Conservation (phyloP, 92 coral and sea anemone species). For the Palythoa heliodiscus region DNA sequence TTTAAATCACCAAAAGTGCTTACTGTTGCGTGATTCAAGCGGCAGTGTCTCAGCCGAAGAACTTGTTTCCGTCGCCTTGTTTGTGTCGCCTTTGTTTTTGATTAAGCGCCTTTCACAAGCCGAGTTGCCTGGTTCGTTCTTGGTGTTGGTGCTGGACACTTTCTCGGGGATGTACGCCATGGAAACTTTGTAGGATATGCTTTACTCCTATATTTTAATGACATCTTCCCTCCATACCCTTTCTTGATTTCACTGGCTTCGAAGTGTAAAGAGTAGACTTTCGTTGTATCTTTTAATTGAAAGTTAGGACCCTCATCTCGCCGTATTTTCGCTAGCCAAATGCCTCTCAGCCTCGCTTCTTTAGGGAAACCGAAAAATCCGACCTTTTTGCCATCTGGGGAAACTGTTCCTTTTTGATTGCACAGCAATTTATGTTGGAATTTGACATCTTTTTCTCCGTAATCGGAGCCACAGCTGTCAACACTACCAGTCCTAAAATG, state of each 20-base stretch:
- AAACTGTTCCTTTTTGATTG: conserved; percentile 10
- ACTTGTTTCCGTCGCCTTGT: neutral
- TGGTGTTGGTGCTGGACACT: neutral
- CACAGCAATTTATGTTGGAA: conserved; percentile 3
- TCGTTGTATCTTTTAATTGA: neutral
- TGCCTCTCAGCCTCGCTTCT: neutral
- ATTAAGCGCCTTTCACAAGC: neutral
- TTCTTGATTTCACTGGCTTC: conserved; percentile 43
- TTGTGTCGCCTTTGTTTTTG: neutral
- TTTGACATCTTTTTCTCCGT: neutral
- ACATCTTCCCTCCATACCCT: conserved; percentile 34
- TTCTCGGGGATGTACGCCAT: conserved; percentile 46
- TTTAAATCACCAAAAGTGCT: neutral
- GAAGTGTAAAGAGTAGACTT: conserved; percentile 42
- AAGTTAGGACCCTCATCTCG: conserved; percentile 30
- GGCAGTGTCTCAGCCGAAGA: neutral
- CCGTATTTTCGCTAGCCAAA: conserved; percentile 24
- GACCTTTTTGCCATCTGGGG: neutral
- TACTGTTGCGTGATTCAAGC: neutral
- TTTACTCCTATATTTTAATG: conserved; percentile 25
- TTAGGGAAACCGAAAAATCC: conserved; percentile 25
- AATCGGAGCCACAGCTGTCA: neutral
- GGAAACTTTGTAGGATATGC: conserved; percentile 24
- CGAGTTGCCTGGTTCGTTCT: conserved; percentile 5
- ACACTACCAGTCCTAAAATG: conserved; percentile 1